Conservation (phyloP, 2,888 invertebrate genomes). For the Cheilosia pagana region DNA sequence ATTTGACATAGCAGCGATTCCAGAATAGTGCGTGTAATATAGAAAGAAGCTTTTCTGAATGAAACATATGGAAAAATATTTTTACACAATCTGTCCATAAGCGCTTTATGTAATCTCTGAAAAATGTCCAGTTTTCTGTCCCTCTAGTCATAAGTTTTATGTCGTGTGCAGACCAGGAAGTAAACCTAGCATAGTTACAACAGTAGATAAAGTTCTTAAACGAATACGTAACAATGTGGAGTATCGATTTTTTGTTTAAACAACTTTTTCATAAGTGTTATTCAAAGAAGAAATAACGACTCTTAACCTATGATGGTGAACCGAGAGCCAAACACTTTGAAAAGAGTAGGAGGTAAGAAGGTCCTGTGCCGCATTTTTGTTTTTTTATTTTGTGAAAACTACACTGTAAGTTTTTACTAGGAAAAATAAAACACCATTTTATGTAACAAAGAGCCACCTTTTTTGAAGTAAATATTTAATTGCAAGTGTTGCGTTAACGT, state of each 20-base stretch:
- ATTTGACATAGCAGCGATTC: neutral
- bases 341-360: neutral
- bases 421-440: too few species aligned
- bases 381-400: too few species aligned
- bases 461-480: too few species aligned
- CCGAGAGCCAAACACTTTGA: neutral
- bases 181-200: slow-evolving; percentile 1
- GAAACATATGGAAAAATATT: slow-evolving; percentile 3
- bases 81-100: neutral
- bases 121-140: neutral
- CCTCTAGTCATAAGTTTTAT: neutral
- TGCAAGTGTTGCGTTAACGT: too few species aligned
- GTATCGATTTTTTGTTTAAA: slow-evolving; percentile 42
- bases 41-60: slow-evolving; percentile 19
- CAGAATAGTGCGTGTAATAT: neutral
- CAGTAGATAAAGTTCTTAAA: slow-evolving; percentile 12
- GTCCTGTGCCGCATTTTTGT: too few species aligned
- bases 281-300: neutral
- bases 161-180: slow-evolving; percentile 37
- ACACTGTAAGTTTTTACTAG: too few species aligned
- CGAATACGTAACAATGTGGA: neutral
- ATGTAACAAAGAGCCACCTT: too few species aligned
- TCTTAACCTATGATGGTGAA: neutral
- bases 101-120: slow-evolving; percentile 9
- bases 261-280: neutral